Conservation (phyloP, 2,888 invertebrate genomes). For the Chloroclysta siterata region DNA sequence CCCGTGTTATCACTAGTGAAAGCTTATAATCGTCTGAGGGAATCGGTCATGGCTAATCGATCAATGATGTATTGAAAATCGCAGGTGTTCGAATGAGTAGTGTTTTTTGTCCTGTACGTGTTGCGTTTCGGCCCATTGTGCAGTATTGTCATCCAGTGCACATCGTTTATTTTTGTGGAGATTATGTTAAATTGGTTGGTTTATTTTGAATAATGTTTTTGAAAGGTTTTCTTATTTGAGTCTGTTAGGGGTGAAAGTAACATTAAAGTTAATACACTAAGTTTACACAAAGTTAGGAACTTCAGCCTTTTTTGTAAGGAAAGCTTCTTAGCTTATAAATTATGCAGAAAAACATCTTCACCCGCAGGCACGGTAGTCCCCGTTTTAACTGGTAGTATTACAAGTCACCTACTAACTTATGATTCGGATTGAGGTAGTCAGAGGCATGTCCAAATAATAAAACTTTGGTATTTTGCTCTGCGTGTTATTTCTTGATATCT, state of each 20-base stretch:
- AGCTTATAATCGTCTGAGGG: slow-evolving; percentile 27
- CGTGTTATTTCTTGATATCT: no score
- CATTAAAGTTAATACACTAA: neutral
- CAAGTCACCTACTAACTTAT: no score
- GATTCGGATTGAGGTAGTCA: no score
- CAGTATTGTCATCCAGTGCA: slow-evolving; percentile 56
- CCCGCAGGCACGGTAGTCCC: no score
- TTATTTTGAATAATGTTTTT: slow-evolving; percentile 20
- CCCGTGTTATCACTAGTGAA: slow-evolving; percentile 18
- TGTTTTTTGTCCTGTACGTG: slow-evolving; percentile 63
- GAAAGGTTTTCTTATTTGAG: neutral
- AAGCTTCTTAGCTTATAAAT: no score
- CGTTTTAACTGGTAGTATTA: no score
- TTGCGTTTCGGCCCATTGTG: slow-evolving; percentile 48
- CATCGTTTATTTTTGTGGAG: slow-evolving; percentile 32
- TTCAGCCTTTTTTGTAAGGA: no score
- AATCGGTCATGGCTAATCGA: slow-evolving; percentile 67
- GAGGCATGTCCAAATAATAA: no score
- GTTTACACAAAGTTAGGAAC: no score
- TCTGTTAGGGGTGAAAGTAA: neutral
- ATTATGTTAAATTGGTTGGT: slow-evolving; percentile 13
- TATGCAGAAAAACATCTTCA: no score
- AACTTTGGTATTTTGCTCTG: no score
- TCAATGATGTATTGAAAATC: slow-evolving; percentile 75
- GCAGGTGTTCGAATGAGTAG: slow-evolving; percentile 81